Base-by-base conservation (phyloP, 2,888 invertebrate genomes). In the Orchesellides sinensis region DNA sequence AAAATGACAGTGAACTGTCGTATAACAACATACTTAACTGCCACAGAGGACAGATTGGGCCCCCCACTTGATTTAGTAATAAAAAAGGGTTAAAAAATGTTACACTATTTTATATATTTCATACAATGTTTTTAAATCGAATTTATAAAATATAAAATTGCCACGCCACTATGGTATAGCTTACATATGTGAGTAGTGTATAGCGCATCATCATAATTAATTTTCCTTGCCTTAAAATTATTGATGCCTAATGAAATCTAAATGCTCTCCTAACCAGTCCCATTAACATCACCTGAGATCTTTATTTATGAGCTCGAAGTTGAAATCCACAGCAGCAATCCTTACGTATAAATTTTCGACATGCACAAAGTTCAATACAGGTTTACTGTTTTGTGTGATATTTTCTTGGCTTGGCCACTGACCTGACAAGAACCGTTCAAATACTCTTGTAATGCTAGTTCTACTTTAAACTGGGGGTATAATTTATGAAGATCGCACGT, bases 161-260 rank as follows among this genome's bases (percentile, higher is more conserved):
- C 40, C n/a, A 40, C 32, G 10, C 19, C n/a, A 49, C 49, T 10
- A 17, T 49, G 8, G 5, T 49, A 14, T 49, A 49, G 49, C 49
- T 49, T 63, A 8, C n/a, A 3, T 70, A 29, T 21, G 14, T 6
- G 3, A 5, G n/a, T n/a, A n/a, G n/a, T n/a, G 17, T 35, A n/a
- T 29, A 8, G 12, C 4, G 23, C 40, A 19, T 29, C 70, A 79
- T 79, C 79, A 80, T 80, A 80, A 80, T 80, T 80, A 80, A 80
- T 80, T 80, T 70, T 45, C 73, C 59, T 52, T 19, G 32, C 61
- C 68, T 56, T 84, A 70, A n/a, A 84, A 77, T 84, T 84, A 84
- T 84, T 84, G 77, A 80, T 81, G 80, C 84, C 84, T 80, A 81
- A 81, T 81, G 80, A 72, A 84, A 72, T 63, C 75, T 54, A 72